phyloP scores from a whole-genome alignment of 2,113 vertebrate species.

The Cyanistes caeruleus region DNA sequence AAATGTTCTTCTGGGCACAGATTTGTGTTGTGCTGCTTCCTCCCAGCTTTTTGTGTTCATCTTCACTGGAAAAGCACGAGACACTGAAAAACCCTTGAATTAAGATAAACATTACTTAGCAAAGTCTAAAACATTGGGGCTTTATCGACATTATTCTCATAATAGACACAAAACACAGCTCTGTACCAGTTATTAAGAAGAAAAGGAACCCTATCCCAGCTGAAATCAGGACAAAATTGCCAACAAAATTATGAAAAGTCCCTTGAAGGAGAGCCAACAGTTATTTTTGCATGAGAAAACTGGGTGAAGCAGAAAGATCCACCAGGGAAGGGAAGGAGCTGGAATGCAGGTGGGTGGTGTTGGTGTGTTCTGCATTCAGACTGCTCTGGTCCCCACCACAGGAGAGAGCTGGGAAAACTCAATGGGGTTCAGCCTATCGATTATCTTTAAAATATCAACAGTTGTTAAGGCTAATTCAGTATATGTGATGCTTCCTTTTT shows the following conservation, averaged over 20 bases:
- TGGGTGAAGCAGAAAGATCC: background rate
- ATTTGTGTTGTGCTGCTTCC: background rate
- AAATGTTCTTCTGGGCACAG: background rate
- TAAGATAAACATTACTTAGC: background rate
- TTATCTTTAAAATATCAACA: fast-evolving
- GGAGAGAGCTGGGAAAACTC: background rate
- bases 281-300: background rate
- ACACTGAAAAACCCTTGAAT: background rate
- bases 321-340: fast-evolving
- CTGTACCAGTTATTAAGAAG: background rate
- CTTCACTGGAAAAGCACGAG: background rate
- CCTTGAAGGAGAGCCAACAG: background rate
- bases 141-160: background rate
- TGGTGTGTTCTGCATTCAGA: fast-evolving
- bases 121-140: background rate
- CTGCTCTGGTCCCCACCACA: background rate
- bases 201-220: background rate
- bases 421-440: background rate
- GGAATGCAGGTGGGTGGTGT: background rate
- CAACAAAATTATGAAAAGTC: fast-evolving
- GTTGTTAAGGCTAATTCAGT: background rate
- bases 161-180: background rate
- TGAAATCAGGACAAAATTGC: background rate
- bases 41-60: background rate
- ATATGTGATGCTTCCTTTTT: background rate